Base-by-base conservation (phyloP, 2,113 vertebrate genomes). In the Tapirus terrestris region DNA sequence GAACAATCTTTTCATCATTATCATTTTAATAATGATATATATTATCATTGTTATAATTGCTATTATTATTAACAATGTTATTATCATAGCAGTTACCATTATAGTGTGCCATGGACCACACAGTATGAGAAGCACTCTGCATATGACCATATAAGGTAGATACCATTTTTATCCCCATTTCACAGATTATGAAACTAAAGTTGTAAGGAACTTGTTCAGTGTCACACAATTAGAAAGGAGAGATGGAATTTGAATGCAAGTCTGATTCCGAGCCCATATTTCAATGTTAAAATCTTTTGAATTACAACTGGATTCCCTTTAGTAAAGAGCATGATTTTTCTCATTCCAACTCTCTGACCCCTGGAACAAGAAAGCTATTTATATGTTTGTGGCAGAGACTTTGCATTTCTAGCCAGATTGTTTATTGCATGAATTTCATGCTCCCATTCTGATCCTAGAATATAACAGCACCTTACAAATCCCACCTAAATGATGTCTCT, bases 181-280 rank as follows among this genome's bases (percentile, higher is more conserved):
- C 29, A 96, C 20, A 96, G 48, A 83, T 72, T 63, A 83, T 65
- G 20, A 91, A 98, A 91, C 36, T 65, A 25, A 96, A 80, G 14
- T 76, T 51, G 56, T 56, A n/a, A 92, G 16, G 48, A 92, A 72
- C 18, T 80, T 58, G 27, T 61, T 83, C 20, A 73, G 18, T 53
- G 8, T 73, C n/a, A 75, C 17, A 58, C 11, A 65, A 14, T 85
- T 86, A 72, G 48, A 92, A 80, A 67, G 27, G 3, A 83, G 2
- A 84, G 45, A 9, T 33, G 39, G 23, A 90, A 92, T 94, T 53
- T 83, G 39, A 95, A 80, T 6, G 9, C 12, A 75, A 6, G 13
- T 91, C 36, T 93, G 13, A 91, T 91, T 91, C 43, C 14, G 36
- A 60, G 25, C 10, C 6, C 10, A 18, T 48, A 65, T 45, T 92